phyloP scores from a whole-genome alignment of 2,113 vertebrate species.

The Gallinago undulata region DNA sequence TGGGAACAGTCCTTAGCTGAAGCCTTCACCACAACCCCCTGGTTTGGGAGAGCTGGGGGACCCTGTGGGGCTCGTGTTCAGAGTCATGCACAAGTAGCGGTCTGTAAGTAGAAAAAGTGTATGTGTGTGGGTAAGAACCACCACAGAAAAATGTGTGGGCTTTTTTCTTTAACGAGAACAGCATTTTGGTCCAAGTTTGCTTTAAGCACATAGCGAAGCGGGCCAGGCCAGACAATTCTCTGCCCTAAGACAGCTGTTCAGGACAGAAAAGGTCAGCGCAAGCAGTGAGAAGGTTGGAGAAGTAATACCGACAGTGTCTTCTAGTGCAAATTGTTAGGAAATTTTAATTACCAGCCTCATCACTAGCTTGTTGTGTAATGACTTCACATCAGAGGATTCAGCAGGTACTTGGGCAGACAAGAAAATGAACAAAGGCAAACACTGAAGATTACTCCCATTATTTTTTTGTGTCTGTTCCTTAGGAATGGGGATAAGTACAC shows the following conservation, averaged over 20 bases:
- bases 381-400: background rate
- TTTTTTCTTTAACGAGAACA: background rate
- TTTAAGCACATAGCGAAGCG: background rate
- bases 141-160: background rate
- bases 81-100: rapidly evolving
- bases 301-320: background rate
- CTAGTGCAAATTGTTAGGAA: background rate
- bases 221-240: background rate
- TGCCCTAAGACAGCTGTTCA: background rate
- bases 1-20: background rate
- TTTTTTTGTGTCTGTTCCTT: background rate
- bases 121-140: background rate
- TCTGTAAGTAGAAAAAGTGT: background rate
- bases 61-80: background rate
- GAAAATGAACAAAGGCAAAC: background rate
- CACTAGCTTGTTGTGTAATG: background rate
- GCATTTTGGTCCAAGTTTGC: background rate
- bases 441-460: background rate
- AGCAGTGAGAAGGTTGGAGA: background rate
- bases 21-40: rapidly evolving
- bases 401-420: background rate
- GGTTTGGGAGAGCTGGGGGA: background rate
- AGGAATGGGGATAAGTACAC: background rate
- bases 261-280: background rate
- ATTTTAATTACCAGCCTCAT: background rate